These are phyloP conservation scores for Marcusenius ussheri DNA, from an alignment of 2,113 vertebrate species.

Conservation along the genomic window DNA sequence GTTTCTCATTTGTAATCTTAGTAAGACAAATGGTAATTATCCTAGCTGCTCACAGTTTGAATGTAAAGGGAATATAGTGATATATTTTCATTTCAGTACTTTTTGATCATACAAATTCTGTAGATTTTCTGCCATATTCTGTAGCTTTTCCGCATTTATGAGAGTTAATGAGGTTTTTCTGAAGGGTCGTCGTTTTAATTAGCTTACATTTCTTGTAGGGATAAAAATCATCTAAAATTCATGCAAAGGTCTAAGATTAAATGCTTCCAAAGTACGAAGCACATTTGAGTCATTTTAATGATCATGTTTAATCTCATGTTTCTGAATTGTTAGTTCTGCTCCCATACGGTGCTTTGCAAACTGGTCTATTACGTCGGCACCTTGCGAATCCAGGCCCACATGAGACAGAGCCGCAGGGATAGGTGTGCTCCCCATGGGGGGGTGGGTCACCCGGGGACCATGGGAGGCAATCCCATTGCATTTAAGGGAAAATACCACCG, in stretches of 20 bases:
- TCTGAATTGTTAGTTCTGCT: not conserved
- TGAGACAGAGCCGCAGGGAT: not conserved
- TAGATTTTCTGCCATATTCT: not conserved
- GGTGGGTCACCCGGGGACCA: slow-evolving; percentile 17
- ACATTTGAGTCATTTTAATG: not conserved
- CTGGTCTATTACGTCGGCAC: not conserved
- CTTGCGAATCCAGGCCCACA: not conserved
- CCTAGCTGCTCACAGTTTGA: not conserved
- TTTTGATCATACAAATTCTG: not conserved
- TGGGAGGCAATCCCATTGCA: slow-evolving; percentile 4
- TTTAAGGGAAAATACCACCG: slow-evolving; percentile 14
- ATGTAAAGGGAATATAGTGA: not conserved
- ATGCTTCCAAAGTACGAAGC: not conserved
- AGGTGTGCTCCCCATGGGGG: not conserved
- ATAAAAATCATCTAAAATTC: not conserved
- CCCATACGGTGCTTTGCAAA: not conserved
- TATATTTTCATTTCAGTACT: not conserved
- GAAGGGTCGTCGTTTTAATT: not conserved
- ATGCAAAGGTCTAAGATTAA: not conserved
- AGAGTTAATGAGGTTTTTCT: not conserved
- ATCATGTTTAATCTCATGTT: not conserved
- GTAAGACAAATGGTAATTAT: not conserved
- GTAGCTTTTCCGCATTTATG: not conserved
- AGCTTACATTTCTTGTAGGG: slow-evolving; percentile 8
- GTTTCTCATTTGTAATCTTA: not conserved